Evolutionary conservation across 2,797 vertebrate species (phyloP), one percentile per base, ranked within the genome.

Genomic region (Sebastes taczanowskii): DNA sequence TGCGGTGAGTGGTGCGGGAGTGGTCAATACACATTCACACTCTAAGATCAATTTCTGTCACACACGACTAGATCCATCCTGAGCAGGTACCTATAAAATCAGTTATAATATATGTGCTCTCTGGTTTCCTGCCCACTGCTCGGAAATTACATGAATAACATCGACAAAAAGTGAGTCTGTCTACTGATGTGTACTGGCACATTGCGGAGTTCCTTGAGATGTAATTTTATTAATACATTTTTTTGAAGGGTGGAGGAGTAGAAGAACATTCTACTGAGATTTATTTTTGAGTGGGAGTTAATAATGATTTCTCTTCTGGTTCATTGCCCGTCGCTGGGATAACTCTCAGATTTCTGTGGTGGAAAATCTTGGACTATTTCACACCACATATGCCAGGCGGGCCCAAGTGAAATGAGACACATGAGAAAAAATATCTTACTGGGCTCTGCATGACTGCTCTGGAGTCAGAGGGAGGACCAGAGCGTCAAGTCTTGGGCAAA

Each of bases 391-490:
- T 56, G 38, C 56, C 65, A 77, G 73, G 78, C 69, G 59, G 69
- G 62, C 25, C 34, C 29, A 16, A 60, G 64, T 74, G 32, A 76
- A 81, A 85, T 82, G 18, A 70, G 66, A 80, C 58, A 38, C 25
- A 66, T 32, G 8, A 61, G 8, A 61, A 52, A 65, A 72, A 23
- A 75, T 62, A 64, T 61, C 46, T 46, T 56, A 34, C 18, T 79
- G 14, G 38, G 70, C 73, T 83, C 67, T 77, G 76, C 80, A 66
- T 76, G 80, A 69, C 56, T 65, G 82, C 78, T 69, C 67, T 52
- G 38, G 64, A 89, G 67, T 85, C 22, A 80, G 63, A 46, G 62
- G 49, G 58, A 80, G 56, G 64, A 82, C 52, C 34, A 56, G 18
- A 62, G 59, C 76, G 64, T 86, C 71, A 78, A 60, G 62, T 79